Conservation (phyloP, 2,797 vertebrate species). For the Artibeus lituratus region DNA sequence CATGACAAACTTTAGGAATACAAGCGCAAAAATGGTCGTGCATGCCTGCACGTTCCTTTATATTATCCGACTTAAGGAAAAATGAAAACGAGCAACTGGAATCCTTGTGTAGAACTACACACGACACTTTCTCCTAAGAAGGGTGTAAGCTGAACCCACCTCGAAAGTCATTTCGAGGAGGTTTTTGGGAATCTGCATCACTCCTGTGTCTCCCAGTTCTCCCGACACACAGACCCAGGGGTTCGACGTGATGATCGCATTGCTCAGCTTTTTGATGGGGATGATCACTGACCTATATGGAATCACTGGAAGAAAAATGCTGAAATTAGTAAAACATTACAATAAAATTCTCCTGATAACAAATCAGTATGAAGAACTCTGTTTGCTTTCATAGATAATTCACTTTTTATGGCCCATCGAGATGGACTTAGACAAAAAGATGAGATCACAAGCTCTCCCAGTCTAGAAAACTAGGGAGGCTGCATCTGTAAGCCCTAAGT, state of each 20-base stretch:
- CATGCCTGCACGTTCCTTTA: neutral
- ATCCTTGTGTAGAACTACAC: neutral
- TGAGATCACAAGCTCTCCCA: neutral
- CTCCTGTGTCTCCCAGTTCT: slow-evolving; percentile 94
- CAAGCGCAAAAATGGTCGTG: neutral
- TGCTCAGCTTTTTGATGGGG: slow-evolving; percentile 98
- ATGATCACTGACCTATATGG: slow-evolving; percentile 95
- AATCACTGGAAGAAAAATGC: slow-evolving; percentile 86
- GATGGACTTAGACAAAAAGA: neutral
- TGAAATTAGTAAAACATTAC: neutral
- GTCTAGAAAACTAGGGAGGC: neutral
- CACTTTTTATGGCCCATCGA: neutral
- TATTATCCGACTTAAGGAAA: neutral
- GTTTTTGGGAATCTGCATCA: slow-evolving; percentile 95
- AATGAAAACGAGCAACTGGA: neutral
- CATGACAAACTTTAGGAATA: neutral
- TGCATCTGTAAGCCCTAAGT: neutral
- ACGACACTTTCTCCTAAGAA: neutral
- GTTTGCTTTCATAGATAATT: neutral
- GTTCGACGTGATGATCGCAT: slow-evolving; percentile 95
- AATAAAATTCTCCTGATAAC: neutral
- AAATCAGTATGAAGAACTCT: neutral
- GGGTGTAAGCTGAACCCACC: slow-evolving; percentile 79
- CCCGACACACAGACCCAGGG: slow-evolving; percentile 98
- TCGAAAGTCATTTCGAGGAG: slow-evolving; percentile 97